phyloP scores from a whole-genome alignment of 2,797 vertebrate genomes.

The Chanos chanos region DNA sequence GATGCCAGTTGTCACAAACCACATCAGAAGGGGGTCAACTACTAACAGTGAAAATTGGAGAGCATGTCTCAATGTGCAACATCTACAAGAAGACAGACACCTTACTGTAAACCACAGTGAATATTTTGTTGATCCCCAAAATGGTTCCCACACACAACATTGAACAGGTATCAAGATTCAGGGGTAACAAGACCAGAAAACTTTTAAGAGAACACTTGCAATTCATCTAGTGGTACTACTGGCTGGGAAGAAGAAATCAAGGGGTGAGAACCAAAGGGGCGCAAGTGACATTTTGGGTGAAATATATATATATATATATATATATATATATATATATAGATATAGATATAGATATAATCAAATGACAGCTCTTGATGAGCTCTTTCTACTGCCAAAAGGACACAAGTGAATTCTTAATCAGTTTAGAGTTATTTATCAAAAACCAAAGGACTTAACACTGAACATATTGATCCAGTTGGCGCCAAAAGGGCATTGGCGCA shows the following conservation, averaged over 20 bases:
- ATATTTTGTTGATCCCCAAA: slow-evolving; percentile 12
- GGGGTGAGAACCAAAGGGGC: too few species aligned
- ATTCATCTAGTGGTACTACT: slow-evolving; percentile 1
- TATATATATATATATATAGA: too few species aligned
- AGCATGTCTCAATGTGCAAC: slow-evolving; percentile 2
- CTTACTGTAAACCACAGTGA: neutral
- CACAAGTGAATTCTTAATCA: too few species aligned
- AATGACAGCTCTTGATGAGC: too few species aligned
- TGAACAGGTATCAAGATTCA: slow-evolving; percentile 7
- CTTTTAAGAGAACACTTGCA: neutral
- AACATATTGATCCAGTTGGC: too few species aligned
- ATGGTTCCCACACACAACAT: slow-evolving; percentile 14
- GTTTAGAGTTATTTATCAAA: too few species aligned
- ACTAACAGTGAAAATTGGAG: slow-evolving; percentile 12
- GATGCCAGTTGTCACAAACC: slow-evolving; percentile 1
- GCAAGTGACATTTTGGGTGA: too few species aligned
- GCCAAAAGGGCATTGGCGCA: too few species aligned
- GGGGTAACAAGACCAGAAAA: neutral
- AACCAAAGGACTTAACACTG: too few species aligned
- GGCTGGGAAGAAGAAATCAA: neutral
- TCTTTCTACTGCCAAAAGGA: too few species aligned
- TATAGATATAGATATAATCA: too few species aligned
- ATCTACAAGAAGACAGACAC: neutral
- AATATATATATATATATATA: too few species aligned
- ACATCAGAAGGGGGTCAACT: slow-evolving; percentile 7